Percentiles rank a stretch among this genome's conserved stretches.
These are phyloP conservation scores for Caretta caretta DNA, from an alignment of 2,113 vertebrate species.

Conservation along the genomic window DNA sequence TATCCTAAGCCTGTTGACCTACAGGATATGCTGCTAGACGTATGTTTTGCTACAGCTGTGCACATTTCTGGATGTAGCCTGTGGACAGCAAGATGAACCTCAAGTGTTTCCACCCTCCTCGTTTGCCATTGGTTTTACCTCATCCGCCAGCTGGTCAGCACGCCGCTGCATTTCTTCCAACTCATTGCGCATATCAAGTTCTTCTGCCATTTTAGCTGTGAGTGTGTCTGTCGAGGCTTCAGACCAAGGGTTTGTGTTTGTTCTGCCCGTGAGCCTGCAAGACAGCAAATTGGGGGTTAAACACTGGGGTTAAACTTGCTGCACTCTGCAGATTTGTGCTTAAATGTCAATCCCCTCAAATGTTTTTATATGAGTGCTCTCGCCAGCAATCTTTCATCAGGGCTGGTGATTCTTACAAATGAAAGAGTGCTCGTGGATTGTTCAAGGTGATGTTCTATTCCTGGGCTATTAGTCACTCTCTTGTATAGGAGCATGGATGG, in stretches of 20 bases:
- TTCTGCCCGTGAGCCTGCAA: conserved; percentile 68
- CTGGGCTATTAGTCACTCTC: background rate
- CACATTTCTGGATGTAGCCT: background rate
- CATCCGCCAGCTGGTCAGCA: conserved; percentile 96
- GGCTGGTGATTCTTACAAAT: background rate
- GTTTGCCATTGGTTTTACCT: conserved; percentile 81
- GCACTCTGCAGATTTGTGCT: background rate
- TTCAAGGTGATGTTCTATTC: conserved; percentile 32
- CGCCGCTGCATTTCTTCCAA: conserved; percentile 98
- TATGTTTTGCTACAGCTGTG: background rate
- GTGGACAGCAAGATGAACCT: background rate
- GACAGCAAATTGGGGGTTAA: conserved; percentile 64
- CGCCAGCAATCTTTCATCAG: background rate
- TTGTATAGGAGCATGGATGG: background rate
- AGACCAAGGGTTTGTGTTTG: conserved; percentile 76
- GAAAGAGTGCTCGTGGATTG: background rate
- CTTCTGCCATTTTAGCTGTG: conserved; percentile 93
- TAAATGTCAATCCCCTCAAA: conserved; percentile 10
- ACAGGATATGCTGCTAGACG: too few relatives aligned
- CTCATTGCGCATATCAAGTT: conserved; percentile 99
- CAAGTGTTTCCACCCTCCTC: background rate
- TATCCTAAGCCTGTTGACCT: too few relatives aligned
- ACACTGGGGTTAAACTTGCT: background rate
- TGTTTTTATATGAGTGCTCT: background rate
- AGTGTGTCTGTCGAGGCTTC: conserved; percentile 73